Percentiles rank a stretch among this genome's conserved stretches.
Conservation (phyloP, 1,140 invertebrate genomes). For the Arion vulgaris region DNA sequence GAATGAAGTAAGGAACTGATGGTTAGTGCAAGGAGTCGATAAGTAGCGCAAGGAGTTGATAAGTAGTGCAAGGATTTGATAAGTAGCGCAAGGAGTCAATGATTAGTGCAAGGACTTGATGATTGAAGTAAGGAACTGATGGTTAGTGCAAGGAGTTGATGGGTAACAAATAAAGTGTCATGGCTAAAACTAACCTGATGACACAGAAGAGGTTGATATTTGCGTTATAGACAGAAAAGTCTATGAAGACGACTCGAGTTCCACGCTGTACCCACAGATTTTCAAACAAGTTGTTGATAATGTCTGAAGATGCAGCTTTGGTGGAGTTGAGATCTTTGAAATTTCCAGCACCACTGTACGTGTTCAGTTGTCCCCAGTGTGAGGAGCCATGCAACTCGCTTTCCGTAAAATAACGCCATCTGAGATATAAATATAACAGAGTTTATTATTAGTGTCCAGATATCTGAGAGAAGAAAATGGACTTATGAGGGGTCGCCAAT, state of each 20-base stretch:
- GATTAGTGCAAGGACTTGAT: no score
- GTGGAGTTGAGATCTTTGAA: conserved; percentile 73
- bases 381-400: conserved; percentile 71
- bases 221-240: conserved; percentile 84
- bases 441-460: no score
- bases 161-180: no score
- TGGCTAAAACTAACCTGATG: conserved; percentile 71
- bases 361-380: conserved; percentile 76
- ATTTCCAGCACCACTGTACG: conserved; percentile 76
- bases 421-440: conserved; percentile 58
- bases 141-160: no score
- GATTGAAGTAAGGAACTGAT: no score
- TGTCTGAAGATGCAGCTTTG: conserved; percentile 67
- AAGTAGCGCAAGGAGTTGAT: no score
- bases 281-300: conserved; percentile 76
- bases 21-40: no score
- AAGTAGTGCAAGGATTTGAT: no score
- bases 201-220: conserved; percentile 84
- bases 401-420: conserved; percentile 74
- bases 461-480: no score
- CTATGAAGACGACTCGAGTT: conserved; percentile 81
- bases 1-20: no score
- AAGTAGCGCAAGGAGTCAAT: no score
- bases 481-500: no score
- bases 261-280: conserved; percentile 80